Evolutionary conservation across 2,888 invertebrate species (phyloP).

Genomic region (Macaria notata): DNA sequence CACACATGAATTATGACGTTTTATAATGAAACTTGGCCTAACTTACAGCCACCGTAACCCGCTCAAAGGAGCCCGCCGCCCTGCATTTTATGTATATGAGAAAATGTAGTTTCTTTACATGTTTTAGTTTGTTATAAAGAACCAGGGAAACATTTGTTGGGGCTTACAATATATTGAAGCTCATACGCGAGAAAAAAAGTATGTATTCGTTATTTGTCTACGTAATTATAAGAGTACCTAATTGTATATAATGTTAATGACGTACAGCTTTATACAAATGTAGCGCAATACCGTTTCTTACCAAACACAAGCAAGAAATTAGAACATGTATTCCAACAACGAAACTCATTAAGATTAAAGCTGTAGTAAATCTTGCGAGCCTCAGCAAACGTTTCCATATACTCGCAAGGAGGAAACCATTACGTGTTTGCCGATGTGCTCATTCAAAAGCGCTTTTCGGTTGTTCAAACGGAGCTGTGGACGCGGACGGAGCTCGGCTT

Average conservation of each 20-base stretch:
- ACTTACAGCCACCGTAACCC: conserved; percentile 50
- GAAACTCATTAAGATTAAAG: conserved; percentile 29
- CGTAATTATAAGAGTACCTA: too few species aligned
- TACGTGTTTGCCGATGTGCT: conserved; percentile 56
- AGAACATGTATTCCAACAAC: conserved; percentile 11
- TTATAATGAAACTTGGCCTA: conserved; percentile 68
- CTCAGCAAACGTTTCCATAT: conserved; percentile 30
- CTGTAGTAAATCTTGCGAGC: conserved; percentile 26
- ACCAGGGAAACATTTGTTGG: too few species aligned
- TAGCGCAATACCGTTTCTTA: background rate
- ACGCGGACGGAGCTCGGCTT: conserved; percentile 55
- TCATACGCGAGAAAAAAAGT: too few species aligned
- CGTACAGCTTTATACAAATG: background rate
- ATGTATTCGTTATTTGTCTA: too few species aligned
- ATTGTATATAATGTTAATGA: too few species aligned
- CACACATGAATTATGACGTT: conserved; percentile 72
- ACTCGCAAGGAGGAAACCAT: conserved; percentile 44
- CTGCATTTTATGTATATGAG: background rate
- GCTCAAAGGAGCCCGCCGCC: conserved; percentile 14
- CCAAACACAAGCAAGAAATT: conserved; percentile 6
- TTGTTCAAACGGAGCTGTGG: conserved; percentile 58
- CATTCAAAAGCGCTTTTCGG: conserved; percentile 59
- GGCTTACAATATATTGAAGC: too few species aligned
- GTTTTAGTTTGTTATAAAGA: too few species aligned
- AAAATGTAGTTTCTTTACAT: too few species aligned